Percentiles rank a stretch among this genome's conserved stretches.
These are phyloP conservation scores for Mesorhabditis sp. DNA, from an alignment of 2,888 invertebrate species.

Conservation along the genomic window DNA sequence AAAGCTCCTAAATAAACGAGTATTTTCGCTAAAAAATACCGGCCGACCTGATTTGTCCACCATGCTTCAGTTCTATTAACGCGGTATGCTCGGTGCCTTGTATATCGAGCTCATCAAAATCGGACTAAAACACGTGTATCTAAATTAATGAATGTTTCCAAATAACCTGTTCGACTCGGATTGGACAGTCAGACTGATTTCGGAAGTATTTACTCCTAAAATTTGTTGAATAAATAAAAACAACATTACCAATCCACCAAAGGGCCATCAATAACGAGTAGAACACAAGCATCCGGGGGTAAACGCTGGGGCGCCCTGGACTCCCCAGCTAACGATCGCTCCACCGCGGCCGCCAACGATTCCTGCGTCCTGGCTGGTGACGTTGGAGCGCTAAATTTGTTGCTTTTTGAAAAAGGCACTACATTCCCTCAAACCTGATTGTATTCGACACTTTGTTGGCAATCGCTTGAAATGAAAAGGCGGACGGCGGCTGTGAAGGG, in stretches of 20 bases:
- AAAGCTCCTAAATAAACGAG: slow-evolving; percentile 16
- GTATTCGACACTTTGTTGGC: slow-evolving; percentile 41
- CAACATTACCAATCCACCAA: slow-evolving; percentile 15
- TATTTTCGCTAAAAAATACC: too few species aligned
- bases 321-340: slow-evolving; percentile 26
- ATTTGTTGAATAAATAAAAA: neutral
- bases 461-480: slow-evolving; percentile 39
- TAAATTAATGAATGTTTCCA: neutral
- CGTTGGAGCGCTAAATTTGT: slow-evolving; percentile 34
- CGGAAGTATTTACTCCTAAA: slow-evolving; percentile 37
- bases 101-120: slow-evolving; percentile 35
- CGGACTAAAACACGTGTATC: slow-evolving; percentile 18
- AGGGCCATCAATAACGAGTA: slow-evolving; percentile 25
- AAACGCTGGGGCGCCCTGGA: slow-evolving; percentile 22
- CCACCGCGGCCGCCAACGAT: slow-evolving; percentile 37
- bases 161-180: slow-evolving; percentile 37
- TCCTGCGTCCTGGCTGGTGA: slow-evolving; percentile 39
- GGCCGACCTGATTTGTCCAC: neutral
- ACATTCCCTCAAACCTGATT: slow-evolving; percentile 28
- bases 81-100: slow-evolving; percentile 37
- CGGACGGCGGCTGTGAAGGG: slow-evolving; percentile 24
- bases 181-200: slow-evolving; percentile 20
- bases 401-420: neutral
- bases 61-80: slow-evolving; percentile 26
- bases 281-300: slow-evolving; percentile 33